These are phyloP conservation scores for Alectura lathami DNA, from an alignment of 2,113 vertebrate species.

Conservation along the genomic window DNA sequence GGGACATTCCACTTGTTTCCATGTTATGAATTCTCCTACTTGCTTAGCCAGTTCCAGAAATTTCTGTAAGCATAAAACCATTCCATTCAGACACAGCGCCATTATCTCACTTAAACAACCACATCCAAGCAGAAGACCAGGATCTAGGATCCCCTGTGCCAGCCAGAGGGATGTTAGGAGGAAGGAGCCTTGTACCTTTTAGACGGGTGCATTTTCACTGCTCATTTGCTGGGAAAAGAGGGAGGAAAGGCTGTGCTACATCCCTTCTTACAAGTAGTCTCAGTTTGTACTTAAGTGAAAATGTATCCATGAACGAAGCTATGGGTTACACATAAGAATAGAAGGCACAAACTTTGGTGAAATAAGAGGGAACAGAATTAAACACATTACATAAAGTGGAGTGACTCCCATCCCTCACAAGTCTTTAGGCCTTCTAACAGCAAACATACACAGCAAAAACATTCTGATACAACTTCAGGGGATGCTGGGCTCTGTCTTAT, in stretches of 20 bases:
- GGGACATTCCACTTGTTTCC: conserved; percentile 85
- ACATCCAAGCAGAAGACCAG: background rate
- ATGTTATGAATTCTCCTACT: conserved; percentile 84
- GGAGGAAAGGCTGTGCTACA: background rate
- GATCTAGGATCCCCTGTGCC: background rate
- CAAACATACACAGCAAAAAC: background rate
- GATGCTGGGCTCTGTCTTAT: background rate
- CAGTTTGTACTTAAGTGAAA: background rate
- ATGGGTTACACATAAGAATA: background rate
- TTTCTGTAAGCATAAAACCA: conserved; percentile 72
- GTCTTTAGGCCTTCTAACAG: background rate
- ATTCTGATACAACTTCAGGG: background rate
- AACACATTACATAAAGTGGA: background rate
- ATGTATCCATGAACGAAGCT: background rate
- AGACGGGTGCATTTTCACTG: background rate
- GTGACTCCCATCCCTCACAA: background rate
- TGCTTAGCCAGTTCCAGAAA: conserved; percentile 83
- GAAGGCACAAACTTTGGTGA: background rate
- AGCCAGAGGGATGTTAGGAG: background rate
- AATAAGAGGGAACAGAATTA: background rate
- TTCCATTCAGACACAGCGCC: background rate
- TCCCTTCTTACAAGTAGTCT: background rate
- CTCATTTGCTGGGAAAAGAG: background rate
- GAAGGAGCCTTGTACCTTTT: background rate
- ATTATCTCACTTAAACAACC: background rate